Base-by-base conservation (phyloP, 2,888 invertebrate genomes). In the Phlogophora meticulosa region DNA sequence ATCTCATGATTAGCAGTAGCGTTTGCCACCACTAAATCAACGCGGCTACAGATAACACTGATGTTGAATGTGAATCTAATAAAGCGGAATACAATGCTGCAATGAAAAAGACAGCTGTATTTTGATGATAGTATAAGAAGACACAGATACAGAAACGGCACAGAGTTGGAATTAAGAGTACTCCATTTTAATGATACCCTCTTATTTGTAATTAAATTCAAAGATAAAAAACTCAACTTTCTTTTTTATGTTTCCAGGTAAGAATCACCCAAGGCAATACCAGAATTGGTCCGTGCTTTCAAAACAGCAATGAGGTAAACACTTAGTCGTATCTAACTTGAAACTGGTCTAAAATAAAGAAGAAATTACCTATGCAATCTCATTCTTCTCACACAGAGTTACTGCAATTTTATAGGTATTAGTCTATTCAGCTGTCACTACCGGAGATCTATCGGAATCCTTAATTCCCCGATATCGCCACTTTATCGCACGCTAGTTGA, bases 241-340 rank as follows among this genome's bases (percentile, higher is more conserved):
- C 3, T 17, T 55, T 43, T 51, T 46, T 58, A 4, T 71, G 10
- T 32, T 75, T 45, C 2, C 76, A 74, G 73, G 76, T 74, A 74
- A 46, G 24, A 17, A 24, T 10, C 49, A 1, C 5, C 15, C 0
- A 10, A 5, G n/a, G 13, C 28, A 34, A 24, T 43, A 20, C 9
- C 0, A 9, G 17, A 10, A 10, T 22, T 4, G 9, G 7, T 40
- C 15, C 24, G 10, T 13, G 2, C 22, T 17, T 0, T 15, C 4
- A 2, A 15, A 0, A 38, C 20, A 11, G 36, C 43, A 45, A 15
- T 20, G 5, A 72, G 43, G 49, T 70, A 51, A 62, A 34, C 17
- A 1, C 2, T n/a, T 10, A n/a, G 10, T n/a, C 10, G 5, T 2
- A 13, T 22, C 17, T n/a, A n/a, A n/a, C n/a, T 17, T 36, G 0